These are phyloP conservation scores for Callithrix jacchus DNA, from an alignment of 2,113 vertebrate species.

Conservation along the genomic window DNA sequence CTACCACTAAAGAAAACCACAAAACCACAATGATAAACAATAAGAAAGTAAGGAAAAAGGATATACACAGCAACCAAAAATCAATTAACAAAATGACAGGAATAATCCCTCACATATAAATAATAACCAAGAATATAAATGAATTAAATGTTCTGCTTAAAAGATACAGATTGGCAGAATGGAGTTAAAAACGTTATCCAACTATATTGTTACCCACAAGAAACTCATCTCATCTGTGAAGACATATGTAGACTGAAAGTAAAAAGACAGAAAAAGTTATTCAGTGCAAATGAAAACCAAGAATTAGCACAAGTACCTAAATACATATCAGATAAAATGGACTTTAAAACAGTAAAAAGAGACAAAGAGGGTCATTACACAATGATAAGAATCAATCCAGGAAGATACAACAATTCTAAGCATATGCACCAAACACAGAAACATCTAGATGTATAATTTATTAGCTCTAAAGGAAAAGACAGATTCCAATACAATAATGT, in stretches of 20 bases:
- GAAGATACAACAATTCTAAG: no score
- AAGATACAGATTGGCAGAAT: neutral
- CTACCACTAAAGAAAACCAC: neutral
- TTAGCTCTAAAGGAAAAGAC: no score
- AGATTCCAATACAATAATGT: no score
- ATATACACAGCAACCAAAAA: neutral
- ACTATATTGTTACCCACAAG: neutral
- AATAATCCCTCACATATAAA: neutral
- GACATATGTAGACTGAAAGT: neutral
- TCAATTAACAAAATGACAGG: neutral
- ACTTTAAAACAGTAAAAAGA: no score
- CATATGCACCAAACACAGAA: no score
- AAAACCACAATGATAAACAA: neutral
- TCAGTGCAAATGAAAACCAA: neutral
- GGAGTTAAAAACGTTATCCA: neutral
- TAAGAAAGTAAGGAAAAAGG: neutral
- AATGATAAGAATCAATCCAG: no score
- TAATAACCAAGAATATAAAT: neutral
- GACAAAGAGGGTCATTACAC: no score
- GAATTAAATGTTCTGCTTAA: neutral
- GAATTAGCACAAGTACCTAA: neutral
- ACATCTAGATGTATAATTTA: no score
- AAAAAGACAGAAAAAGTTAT: neutral
- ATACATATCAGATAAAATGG: neutral
- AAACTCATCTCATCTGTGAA: neutral